Base-by-base conservation (phyloP, 2,797 vertebrate species). In the Aselliscus stoliczkanus region DNA sequence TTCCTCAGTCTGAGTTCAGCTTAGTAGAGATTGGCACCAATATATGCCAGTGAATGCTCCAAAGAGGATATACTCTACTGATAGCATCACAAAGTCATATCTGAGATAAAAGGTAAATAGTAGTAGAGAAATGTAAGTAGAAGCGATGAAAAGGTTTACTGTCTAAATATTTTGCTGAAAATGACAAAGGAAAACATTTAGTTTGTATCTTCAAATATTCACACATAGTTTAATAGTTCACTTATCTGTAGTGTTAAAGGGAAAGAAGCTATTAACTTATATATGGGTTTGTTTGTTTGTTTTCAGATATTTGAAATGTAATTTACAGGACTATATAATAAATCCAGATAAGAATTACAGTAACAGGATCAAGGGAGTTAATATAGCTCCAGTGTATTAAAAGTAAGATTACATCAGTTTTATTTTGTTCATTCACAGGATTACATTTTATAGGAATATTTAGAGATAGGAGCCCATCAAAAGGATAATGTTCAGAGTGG, bases 151-250 rank as follows among this genome's bases (percentile, higher is more conserved):
- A 77, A 75, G 17, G 0, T 60, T 96, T 93, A 73, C 23, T 79
- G 27, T 42, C 11, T 25, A 81, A 60, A 44, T 85, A 64, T 93
- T 90, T 94, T 88, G 4, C 67, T 62, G 25, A 86, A 77, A 77
- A 82, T 73, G 60, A 64, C 72, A 94, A 77, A 77, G 18, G 29
- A 73, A 93, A 95, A 83, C 20, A 47, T 79, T 88, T 92, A 93
- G 58, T 64, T 89, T 75, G 23, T 96, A 88, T 96, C 77, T 96
- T 96, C 54, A 94, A 65, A 86, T 90, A 97, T 34, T 27, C 20
- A 96, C 31, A 95, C n/a, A 81, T 37, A 50, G 82, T 93, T 93
- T 90, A 97, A 93, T 39, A 91, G 50, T 17, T 92, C 21, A 21
- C 77, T 96, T 95, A 92, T 86, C 77, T 92, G 20, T 50, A 58